Percentiles rank a stretch among this genome's conserved stretches.
These are phyloP conservation scores for Clarias platycephalus DNA, from an alignment of 2,797 vertebrate species.

Conservation along the genomic window DNA sequence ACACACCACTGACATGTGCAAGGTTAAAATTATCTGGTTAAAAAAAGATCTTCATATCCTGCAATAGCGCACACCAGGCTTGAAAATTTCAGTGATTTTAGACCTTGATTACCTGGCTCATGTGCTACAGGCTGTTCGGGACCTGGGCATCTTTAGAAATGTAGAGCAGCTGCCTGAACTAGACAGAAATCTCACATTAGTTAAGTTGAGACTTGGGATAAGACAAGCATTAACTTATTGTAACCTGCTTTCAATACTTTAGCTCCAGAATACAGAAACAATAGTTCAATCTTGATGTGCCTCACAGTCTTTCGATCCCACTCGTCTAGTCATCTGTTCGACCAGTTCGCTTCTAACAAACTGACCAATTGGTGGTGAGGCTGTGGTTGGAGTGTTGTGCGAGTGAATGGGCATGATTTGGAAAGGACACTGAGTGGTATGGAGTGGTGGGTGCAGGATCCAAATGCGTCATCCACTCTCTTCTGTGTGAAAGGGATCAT, in stretches of 20 bases:
- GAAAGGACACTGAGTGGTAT: slow-evolving; percentile 43
- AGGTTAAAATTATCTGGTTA: slow-evolving; percentile 5
- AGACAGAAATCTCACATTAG: neutral
- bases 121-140: slow-evolving; percentile 26
- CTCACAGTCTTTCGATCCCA: slow-evolving; percentile 10
- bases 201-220: neutral
- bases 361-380: slow-evolving; percentile 27
- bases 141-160: neutral
- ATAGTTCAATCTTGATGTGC: neutral
- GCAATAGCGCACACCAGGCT: slow-evolving; percentile 19
- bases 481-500: slow-evolving; percentile 46
- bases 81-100: slow-evolving; percentile 12
- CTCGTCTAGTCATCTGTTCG: slow-evolving; percentile 5
- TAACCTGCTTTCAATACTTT: slow-evolving; percentile 3
- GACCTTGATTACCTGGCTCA: slow-evolving; percentile 27
- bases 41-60: neutral
- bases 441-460: slow-evolving; percentile 44
- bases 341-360: neutral
- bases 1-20: slow-evolving; percentile 15
- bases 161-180: slow-evolving; percentile 9
- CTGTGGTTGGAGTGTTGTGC: slow-evolving; percentile 31
- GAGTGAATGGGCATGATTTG: slow-evolving; percentile 43
- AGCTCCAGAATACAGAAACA: neutral
- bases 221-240: neutral
- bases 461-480: slow-evolving; percentile 51